Evolutionary conservation across 2,888 invertebrate genomes (phyloP).

Genomic region (Aphodius granarius): DNA sequence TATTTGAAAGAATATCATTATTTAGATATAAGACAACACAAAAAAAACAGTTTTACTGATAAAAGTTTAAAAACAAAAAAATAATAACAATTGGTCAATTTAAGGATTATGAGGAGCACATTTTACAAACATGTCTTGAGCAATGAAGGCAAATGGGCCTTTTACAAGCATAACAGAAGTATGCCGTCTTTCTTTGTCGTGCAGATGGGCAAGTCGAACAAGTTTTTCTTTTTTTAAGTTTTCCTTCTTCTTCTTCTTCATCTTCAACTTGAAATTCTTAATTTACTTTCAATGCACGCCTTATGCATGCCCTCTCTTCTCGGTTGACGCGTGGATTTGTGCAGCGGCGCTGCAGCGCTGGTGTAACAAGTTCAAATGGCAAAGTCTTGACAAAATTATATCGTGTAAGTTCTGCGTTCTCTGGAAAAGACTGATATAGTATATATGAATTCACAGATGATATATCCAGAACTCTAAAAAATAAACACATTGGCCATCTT

Average conservation of each 20-base stretch:
- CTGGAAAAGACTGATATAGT: neutral
- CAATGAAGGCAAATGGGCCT: neutral
- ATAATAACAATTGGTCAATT: neutral
- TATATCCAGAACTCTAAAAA: conserved; percentile 29
- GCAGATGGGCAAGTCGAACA: neutral
- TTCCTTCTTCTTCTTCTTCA: neutral
- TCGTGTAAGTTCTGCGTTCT: neutral
- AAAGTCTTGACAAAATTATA: neutral
- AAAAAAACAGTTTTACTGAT: neutral
- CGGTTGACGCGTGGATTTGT: neutral
- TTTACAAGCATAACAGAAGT: neutral
- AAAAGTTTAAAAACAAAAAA: neutral
- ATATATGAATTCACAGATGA: conserved; percentile 19
- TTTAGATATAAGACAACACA: neutral
- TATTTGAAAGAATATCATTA: neutral
- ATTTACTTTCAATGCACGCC: neutral
- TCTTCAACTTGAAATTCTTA: neutral
- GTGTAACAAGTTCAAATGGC: neutral
- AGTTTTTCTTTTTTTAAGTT: neutral
- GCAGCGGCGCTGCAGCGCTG: neutral
- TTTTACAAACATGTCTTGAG: neutral
- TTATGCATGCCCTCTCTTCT: neutral
- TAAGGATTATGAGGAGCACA: neutral
- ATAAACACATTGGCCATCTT: conserved; percentile 31
- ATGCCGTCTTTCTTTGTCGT: neutral